Percentiles rank a stretch among this genome's conserved stretches.
Conservation (phyloP, 1,140 invertebrate genomes). For the Platyscapa corneri region DNA sequence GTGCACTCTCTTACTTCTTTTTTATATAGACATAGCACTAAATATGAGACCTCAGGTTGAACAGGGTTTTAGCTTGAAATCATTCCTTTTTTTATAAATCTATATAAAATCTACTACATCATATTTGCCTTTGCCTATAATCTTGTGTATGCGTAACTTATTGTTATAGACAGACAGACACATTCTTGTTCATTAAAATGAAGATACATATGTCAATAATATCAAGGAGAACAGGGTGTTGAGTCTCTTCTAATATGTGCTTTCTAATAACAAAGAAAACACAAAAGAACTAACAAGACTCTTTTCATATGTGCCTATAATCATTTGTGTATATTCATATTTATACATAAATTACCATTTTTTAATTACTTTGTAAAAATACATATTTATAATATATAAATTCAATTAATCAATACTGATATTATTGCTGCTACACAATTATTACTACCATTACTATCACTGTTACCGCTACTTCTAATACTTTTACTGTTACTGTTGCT, state of each 20-base stretch:
- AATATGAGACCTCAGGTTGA: neutral
- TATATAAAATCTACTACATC: neutral
- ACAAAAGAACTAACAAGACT: conserved; percentile 22
- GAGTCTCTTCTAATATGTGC: conserved; percentile 25
- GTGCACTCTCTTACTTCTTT: neutral
- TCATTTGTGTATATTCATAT: conserved; percentile 26
- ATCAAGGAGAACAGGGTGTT: conserved; percentile 5
- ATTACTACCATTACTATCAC: neutral
- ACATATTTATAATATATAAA: neutral
- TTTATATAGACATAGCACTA: neutral
- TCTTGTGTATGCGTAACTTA: conserved; percentile 16
- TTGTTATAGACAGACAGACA: conserved; percentile 32
- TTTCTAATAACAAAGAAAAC: conserved; percentile 14
- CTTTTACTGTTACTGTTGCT: neutral
- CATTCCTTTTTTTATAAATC: neutral
- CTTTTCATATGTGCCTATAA: conserved; percentile 30
- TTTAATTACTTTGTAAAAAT: conserved; percentile 24
- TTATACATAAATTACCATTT: conserved; percentile 28
- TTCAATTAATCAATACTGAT: neutral
- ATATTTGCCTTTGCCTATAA: neutral
- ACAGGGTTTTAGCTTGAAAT: conserved; percentile 23
- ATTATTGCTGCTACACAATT: too few species aligned
- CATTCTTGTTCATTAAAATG: conserved; percentile 39
- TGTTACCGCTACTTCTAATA: conserved; percentile 4
- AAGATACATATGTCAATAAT: neutral